Base-by-base conservation (phyloP, 2,797 vertebrate species). In the Bufotes viridis region DNA sequence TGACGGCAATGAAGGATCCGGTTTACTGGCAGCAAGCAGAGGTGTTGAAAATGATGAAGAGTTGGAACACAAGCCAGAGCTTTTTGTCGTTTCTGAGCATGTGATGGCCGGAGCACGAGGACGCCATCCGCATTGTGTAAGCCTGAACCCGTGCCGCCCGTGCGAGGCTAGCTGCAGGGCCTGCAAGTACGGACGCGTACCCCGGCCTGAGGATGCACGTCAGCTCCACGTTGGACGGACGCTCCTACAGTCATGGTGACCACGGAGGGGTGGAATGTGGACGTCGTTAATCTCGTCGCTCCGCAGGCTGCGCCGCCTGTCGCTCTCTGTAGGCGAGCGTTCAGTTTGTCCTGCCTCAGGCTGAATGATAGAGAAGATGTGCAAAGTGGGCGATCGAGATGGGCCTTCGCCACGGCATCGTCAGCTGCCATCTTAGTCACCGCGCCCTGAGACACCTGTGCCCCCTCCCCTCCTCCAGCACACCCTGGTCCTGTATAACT, bases 261-360 rank as follows among this genome's bases (percentile, higher is more conserved):
- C 29, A 1, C 49, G 70, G 14, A 24, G 70, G 22, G 49, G 74
- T 8, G 15, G 70, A 7, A 7, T 3, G 42, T 74, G 14, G 22
- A 7, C 22, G 49, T 29, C 8, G 49, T 14, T 53, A 29, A 63
- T 6, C 8, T 51, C 26, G 81, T 89, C 82, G 84, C 34, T 85
- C 53, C 12, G 9, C 49, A 67, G 55, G 67, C 69, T 17, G 17
- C 18, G 13, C 83, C 29, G 84, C 84, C 84, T 63, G 53, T 17
- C 63, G 84, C 80, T 82, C 79, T 87, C 74, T 51, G 34, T 83
- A 79, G 49, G 18, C 22, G 18, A 49, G 55, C 51, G 11, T 10
- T 70, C 53, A n/a, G 17, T 89, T 89, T 89, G 26, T 29, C 53
- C 83, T 76, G 80, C 88, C 88, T 79, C 7, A 12, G 74, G 88